Conservation (phyloP, 2,888 invertebrate genomes). For the Harpagoxenus sublaevis region DNA sequence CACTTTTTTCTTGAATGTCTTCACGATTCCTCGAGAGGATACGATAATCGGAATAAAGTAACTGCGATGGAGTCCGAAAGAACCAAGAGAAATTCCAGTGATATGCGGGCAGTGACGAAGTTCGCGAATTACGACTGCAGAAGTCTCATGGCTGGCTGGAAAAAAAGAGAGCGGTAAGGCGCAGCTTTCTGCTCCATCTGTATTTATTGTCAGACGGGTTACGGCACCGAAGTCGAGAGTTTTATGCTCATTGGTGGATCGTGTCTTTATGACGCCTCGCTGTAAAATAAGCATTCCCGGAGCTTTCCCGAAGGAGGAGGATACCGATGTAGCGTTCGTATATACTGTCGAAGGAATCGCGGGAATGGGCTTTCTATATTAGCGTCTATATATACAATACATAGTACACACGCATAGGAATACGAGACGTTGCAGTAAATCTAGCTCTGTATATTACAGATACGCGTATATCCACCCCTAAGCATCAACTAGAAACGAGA, state of each 20-base stretch:
- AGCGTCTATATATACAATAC: background rate
- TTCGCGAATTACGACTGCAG: conserved; percentile 33
- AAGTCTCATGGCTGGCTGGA: conserved; percentile 15
- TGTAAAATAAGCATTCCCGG: conserved; percentile 73
- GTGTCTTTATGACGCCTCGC: conserved; percentile 71
- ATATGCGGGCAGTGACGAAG: conserved; percentile 36
- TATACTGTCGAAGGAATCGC: conserved; percentile 42
- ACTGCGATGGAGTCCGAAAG: background rate
- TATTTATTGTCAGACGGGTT: conserved; percentile 68
- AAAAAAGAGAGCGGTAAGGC: background rate
- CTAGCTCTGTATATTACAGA: conserved; percentile 54
- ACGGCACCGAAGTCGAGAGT: conserved; percentile 64
- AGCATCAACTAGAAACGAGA: conserved; percentile 14
- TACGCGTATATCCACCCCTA: background rate
- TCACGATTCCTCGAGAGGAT: conserved; percentile 24
- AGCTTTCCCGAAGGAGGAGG: conserved; percentile 55
- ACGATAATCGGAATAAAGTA: conserved; percentile 48
- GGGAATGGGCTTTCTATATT: conserved; percentile 58
- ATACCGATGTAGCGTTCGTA: conserved; percentile 17
- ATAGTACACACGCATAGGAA: background rate
- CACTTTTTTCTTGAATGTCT: conserved; percentile 22
- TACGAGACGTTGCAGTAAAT: conserved; percentile 62
- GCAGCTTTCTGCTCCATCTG: conserved; percentile 55
- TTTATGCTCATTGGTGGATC: conserved; percentile 76
- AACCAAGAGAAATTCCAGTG: conserved; percentile 32